These are phyloP conservation scores for Anoplopoma fimbria DNA, from an alignment of 2,113 vertebrate genomes.

Conservation along the genomic window DNA sequence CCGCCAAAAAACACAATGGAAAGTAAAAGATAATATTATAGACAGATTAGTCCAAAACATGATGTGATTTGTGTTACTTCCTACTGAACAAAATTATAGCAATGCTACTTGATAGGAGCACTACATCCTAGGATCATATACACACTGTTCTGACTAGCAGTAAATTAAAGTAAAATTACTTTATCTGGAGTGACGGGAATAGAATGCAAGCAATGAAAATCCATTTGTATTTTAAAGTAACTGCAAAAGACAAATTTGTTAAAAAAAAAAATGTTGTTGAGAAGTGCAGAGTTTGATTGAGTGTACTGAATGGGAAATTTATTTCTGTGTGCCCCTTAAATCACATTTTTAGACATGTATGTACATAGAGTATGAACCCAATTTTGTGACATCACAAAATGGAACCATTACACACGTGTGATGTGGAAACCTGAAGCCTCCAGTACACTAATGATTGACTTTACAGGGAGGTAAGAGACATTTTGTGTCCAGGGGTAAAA, in stretches of 20 bases:
- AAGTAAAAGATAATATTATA: neutral
- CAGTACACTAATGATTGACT: neutral
- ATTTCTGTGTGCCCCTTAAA: neutral
- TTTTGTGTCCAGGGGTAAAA: neutral
- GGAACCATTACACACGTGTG: neutral
- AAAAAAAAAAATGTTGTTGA: neutral
- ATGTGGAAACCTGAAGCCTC: neutral
- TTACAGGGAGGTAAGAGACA: too few relatives aligned
- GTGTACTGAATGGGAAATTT: neutral
- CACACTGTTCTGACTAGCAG: neutral
- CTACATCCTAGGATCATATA: neutral
- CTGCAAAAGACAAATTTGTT: neutral
- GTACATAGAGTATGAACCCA: neutral
- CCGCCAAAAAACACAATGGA: neutral
- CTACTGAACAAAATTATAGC: neutral
- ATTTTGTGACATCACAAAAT: neutral
- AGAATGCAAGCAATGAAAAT: neutral
- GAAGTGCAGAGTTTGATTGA: neutral
- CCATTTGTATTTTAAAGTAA: neutral
- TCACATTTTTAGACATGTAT: neutral
- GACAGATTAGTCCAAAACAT: neutral
- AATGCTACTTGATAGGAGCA: neutral
- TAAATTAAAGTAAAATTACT: neutral
- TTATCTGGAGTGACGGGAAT: neutral
- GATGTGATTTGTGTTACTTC: neutral